Evolutionary conservation across 1,140 invertebrate genomes (phyloP), one percentile per base, ranked within the genome.

Genomic region (Drosophila quadrilineata): DNA sequence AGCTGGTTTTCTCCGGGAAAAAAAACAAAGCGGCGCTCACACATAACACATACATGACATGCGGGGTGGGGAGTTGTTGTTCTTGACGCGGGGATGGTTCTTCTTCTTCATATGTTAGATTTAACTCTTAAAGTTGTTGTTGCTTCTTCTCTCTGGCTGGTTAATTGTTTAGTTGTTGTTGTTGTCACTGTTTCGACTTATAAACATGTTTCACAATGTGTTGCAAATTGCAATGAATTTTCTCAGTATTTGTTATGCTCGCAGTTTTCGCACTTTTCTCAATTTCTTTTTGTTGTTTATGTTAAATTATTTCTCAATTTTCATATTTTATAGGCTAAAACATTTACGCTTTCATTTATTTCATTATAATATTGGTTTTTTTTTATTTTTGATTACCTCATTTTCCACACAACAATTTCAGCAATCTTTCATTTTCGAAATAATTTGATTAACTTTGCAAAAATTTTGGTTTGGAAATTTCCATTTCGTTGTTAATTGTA

Each of bases 131-230:
- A 17, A 38, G 9, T 38, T 48, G 40, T 26, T 36, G 17, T 38
- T 45, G 17, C 45, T 38, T 46, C 65, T 52, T 69, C 10, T 41
- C 36, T 58, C 41, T 64, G 8, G 24, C 12, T 66, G 33, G 29
- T 58, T 52, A 36, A 57, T 74, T 28, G 82, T 73, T n/a, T 74
- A 79, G 74, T 84, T 77, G 46, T 87, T 68, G 31, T 12, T 35
- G 9, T 12, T 21, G n/a, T 40, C 21, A 14, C 68, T 68, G 71
- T 77, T 69, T 79, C 62, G 77, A 82, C 76, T 84, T 84, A 82
- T 73, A 77, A 77, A 87, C 88, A 89, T 89, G 88, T 88, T 89
- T 89, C 88, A 87, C 88, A 89, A 89, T 89, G 88, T 72, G 84
- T 80, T 86, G 85, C 69, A 86, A 84, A 75, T 71, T 86, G 82